Conservation (phyloP, 2,113 vertebrate genomes). For the Anolis carolinensis region DNA sequence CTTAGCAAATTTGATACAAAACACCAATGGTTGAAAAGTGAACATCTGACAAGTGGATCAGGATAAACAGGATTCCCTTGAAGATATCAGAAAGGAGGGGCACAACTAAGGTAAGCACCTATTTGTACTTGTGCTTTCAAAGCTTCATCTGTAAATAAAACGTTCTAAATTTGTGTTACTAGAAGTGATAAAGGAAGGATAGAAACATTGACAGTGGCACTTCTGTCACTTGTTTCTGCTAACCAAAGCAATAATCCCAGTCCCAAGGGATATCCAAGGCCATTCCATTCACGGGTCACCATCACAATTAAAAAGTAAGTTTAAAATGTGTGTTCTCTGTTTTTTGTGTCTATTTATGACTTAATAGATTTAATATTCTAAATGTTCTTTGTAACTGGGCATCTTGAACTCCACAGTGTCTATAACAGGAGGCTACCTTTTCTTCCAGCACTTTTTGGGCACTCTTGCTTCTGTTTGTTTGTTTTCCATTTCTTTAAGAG, state of each 20-base stretch:
- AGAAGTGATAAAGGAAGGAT: neutral
- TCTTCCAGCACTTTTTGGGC: too few species aligned
- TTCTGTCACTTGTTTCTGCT: neutral
- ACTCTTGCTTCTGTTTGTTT: too few species aligned
- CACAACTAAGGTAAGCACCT: rapidly evolving
- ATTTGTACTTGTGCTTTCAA: rapidly evolving
- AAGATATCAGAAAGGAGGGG: constrained; percentile 13
- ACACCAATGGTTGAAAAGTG: neutral
- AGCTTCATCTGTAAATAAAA: neutral
- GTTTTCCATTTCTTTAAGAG: too few species aligned
- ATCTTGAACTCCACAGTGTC: too few species aligned
- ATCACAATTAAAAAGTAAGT: neutral
- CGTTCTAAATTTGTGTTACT: neutral
- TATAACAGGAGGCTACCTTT: too few species aligned
- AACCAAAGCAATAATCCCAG: neutral
- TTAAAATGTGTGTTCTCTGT: too few species aligned
- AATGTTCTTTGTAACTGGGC: too few species aligned
- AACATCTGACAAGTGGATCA: neutral
- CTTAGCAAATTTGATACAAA: constrained; percentile 4
- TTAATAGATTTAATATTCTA: too few species aligned
- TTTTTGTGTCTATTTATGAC: too few species aligned
- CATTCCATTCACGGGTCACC: neutral
- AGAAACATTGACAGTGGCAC: neutral
- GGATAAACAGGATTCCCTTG: neutral
- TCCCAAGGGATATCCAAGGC: neutral